A percentile compares a stretch with the other conserved stretches of the same genome.
These are phyloP conservation scores for Parochlus steinenii DNA, from an alignment of 2,888 invertebrate species.

Conservation along the genomic window DNA sequence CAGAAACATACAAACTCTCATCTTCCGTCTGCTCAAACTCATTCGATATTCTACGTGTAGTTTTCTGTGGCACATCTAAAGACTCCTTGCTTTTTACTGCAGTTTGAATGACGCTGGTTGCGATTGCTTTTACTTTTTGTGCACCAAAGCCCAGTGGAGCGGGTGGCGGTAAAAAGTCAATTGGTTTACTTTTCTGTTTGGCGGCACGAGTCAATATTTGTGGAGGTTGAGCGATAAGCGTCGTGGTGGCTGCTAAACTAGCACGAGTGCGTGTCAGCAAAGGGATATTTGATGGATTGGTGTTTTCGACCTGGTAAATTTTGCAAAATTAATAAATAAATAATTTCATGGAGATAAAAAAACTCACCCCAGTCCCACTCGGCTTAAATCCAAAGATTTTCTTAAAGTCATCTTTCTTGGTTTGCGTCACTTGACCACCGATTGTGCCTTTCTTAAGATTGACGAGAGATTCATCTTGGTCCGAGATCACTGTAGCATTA, in stretches of 20 bases:
- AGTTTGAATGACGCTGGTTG: slow-evolving; percentile 26
- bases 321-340: too few species aligned
- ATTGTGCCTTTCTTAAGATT: slow-evolving; percentile 16
- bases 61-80: slow-evolving; percentile 24
- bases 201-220: too few species aligned
- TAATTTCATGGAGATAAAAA: too few species aligned
- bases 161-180: slow-evolving; percentile 17
- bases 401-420: neutral
- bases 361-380: neutral
- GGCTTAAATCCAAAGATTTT: neutral
- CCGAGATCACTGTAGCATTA: slow-evolving; percentile 47
- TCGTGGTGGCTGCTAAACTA: too few species aligned
- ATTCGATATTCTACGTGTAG: slow-evolving; percentile 41
- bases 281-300: too few species aligned
- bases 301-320: too few species aligned
- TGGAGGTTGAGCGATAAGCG: too few species aligned
- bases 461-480: neutral
- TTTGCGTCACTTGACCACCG: slow-evolving; percentile 15
- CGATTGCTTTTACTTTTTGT: slow-evolving; percentile 12
- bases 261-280: too few species aligned
- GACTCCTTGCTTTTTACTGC: slow-evolving; percentile 27
- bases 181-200: too few species aligned
- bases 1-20: slow-evolving; percentile 61
- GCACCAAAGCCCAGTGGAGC: neutral
- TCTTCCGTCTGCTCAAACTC: slow-evolving; percentile 55